Percentiles rank a stretch among this genome's conserved stretches.
These are phyloP conservation scores for Distichodus sexfasciatus DNA, from an alignment of 2,797 vertebrate genomes.

Conservation along the genomic window DNA sequence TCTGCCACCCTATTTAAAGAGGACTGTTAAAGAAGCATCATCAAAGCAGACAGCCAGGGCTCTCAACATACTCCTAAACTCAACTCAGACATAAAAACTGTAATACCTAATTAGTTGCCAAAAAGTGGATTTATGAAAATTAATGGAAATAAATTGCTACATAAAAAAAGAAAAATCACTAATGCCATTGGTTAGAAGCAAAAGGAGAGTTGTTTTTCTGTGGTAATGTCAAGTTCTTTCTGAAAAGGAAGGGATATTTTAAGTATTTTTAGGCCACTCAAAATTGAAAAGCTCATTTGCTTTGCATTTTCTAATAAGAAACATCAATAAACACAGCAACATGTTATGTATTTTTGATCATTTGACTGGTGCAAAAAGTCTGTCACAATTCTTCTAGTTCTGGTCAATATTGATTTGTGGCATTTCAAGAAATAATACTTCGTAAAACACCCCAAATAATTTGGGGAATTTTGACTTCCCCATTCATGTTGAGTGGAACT, in stretches of 20 bases:
- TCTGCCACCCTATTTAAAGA: background rate
- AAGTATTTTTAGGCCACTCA: background rate
- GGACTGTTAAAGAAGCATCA: slow-evolving; percentile 4
- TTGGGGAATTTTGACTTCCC: background rate
- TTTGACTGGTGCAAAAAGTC: background rate
- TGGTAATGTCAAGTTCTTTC: background rate
- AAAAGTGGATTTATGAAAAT: background rate
- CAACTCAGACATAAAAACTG: slow-evolving; percentile 1
- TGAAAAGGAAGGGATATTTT: background rate
- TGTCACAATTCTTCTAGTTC: too few species aligned
- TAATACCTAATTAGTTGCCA: slow-evolving; percentile 4
- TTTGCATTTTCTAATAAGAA: background rate
- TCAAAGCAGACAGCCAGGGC: slow-evolving; percentile 8
- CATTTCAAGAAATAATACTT: background rate
- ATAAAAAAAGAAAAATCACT: background rate
- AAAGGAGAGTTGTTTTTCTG: too few species aligned
- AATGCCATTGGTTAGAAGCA: too few species aligned
- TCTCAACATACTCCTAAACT: background rate
- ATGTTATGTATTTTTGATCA: background rate
- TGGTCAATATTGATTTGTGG: background rate
- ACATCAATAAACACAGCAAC: background rate
- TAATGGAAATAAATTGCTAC: background rate
- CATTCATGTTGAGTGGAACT: background rate
- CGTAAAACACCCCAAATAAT: background rate
- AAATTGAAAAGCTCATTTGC: background rate